Evolutionary conservation across 2,113 vertebrate species (phyloP).

Genomic region (Marmota monax): DNA sequence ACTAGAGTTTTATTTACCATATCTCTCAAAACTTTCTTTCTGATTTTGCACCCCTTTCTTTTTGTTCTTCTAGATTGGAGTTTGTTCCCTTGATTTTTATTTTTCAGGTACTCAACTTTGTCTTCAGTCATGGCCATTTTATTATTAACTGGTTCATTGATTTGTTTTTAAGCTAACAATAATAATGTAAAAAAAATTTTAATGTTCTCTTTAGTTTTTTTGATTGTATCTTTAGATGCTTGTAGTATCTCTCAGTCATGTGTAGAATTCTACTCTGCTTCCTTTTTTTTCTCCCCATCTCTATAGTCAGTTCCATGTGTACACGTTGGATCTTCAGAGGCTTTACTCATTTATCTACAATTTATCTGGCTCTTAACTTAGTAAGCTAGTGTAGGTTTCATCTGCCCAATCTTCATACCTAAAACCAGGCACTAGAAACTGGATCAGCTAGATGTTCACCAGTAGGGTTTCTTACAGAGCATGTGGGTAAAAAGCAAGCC

Average conservation of each 20-base stretch:
- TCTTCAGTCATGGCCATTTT: background rate
- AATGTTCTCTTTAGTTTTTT: background rate
- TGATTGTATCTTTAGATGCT: background rate
- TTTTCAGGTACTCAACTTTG: background rate
- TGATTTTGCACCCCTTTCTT: background rate
- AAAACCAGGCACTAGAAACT: background rate
- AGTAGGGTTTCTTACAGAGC: background rate
- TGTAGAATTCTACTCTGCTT: background rate
- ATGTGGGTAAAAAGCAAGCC: background rate
- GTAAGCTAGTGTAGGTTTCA: background rate
- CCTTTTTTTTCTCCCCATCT: constrained; percentile 8
- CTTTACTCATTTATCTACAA: background rate
- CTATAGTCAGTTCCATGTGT: background rate
- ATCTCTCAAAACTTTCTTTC: background rate
- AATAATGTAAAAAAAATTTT: background rate
- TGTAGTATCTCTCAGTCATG: background rate
- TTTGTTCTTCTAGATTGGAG: background rate
- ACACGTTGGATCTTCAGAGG: background rate
- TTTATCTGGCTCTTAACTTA: background rate
- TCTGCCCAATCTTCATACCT: background rate
- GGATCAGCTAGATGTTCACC: background rate
- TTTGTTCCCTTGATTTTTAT: background rate
- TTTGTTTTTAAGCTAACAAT: background rate
- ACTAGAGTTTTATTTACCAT: background rate
- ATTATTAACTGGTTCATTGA: background rate